Conservation (phyloP, 1,140 invertebrate genomes). For the Myzus persicae region DNA sequence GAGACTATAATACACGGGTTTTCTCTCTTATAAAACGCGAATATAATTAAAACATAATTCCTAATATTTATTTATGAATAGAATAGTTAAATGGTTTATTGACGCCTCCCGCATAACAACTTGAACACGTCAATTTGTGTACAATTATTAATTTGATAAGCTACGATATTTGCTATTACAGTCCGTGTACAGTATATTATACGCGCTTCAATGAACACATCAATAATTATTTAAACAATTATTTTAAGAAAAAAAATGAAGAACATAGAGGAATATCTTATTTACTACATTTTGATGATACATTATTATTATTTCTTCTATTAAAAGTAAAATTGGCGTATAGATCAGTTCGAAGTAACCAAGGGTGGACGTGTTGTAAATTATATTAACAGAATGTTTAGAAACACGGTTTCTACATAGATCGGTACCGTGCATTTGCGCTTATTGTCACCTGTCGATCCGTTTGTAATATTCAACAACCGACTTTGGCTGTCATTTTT, state of each 20-base stretch:
- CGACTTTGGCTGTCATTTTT: background rate
- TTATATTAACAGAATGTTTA: background rate
- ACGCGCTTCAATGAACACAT: conserved; percentile 25
- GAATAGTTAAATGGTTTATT: background rate
- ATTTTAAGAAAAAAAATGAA: background rate
- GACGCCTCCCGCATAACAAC: background rate
- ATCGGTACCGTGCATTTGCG: background rate
- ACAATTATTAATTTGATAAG: conserved; percentile 12
- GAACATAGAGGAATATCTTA: background rate
- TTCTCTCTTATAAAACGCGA: background rate
- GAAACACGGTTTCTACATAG: background rate
- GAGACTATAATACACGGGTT: background rate
- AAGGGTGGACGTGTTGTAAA: background rate
- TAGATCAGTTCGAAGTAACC: background rate
- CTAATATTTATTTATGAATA: background rate
- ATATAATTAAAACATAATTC: conserved; percentile 36
- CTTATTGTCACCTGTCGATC: background rate
- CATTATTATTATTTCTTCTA: background rate
- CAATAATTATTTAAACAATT: conserved; percentile 19
- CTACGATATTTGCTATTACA: background rate
- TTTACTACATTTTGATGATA: background rate
- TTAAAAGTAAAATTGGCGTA: background rate
- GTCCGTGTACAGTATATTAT: background rate
- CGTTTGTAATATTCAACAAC: background rate
- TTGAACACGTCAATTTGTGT: background rate